Evolutionary conservation across 2,113 vertebrate genomes (phyloP).

Genomic region (Apteryx owenii): DNA sequence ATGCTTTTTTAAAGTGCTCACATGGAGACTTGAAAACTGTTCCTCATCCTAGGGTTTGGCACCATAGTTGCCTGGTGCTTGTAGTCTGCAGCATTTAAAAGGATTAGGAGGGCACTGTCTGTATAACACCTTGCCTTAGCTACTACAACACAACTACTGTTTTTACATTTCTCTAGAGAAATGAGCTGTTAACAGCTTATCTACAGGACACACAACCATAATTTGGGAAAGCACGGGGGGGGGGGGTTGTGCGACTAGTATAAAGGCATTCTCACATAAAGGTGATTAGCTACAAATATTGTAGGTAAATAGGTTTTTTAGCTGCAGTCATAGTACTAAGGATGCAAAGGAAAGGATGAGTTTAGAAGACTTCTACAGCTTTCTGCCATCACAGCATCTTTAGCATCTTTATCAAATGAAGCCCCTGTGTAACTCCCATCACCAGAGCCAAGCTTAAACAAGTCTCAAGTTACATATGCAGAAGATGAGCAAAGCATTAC

Average conservation of each 20-base stretch:
- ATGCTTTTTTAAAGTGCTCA: not conserved
- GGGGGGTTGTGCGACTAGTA: not conserved
- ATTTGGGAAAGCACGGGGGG: not conserved
- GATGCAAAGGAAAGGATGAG: not conserved
- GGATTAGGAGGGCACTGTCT: not conserved
- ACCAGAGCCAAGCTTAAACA: not conserved
- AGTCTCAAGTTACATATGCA: not conserved
- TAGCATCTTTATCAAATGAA: not conserved
- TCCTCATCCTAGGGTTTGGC: not conserved
- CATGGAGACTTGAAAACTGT: not conserved
- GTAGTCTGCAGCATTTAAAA: not conserved
- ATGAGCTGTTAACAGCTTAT: not conserved
- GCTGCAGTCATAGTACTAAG: not conserved
- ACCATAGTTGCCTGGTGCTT: not conserved
- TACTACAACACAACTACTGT: not conserved
- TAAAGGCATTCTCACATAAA: not conserved
- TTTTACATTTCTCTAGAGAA: not conserved
- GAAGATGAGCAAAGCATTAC: not conserved
- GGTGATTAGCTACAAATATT: not conserved
- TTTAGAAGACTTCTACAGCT: not conserved
- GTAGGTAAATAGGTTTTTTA: not conserved
- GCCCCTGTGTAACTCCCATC: not conserved
- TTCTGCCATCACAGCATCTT: not conserved
- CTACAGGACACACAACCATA: not conserved
- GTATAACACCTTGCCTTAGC: not conserved